Evolutionary conservation across 2,888 invertebrate genomes (phyloP), one percentile per base, ranked within the genome.

Genomic region (Copidosoma aretas): DNA sequence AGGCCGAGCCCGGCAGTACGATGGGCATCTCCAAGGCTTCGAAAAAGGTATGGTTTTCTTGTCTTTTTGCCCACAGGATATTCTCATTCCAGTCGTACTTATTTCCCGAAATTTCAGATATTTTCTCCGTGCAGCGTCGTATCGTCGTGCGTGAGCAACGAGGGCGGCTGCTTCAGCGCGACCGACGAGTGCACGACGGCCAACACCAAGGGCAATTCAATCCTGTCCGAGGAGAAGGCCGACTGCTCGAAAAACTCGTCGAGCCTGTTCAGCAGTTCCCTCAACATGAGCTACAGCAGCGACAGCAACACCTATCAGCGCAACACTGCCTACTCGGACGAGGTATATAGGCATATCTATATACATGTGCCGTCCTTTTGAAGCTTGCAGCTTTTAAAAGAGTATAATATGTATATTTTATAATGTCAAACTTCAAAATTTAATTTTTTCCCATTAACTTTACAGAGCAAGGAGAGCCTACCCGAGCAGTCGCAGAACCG

Each of bases 21-120:
- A 76, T 76, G 86, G 87, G 87, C 4, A 83, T 87, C 77, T 88
- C 89, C 25, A 88, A 89, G 75, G 85, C 86, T 66, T 88, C 88
- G 1, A 88, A 88, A 76, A 88, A 88, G 79, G 87, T 82, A 60
- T 58, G 25, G 24, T 17, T 64, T 67, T 10, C 51, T 51, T 51
- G 51, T 51, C 12, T 64, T 25, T 60, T 61, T 54, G n/a, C 41
- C 43, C 12, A 46, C 59, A 15, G 39, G 39, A 51, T 17, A 53
- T 53, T 53, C 22, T 32, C 39, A 10, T 57, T 17, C 32, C 52
- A 32, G 10, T 41, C 4, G n/a, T 1, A 39, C 32, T 12, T 49
- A 61, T 65, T 68, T 60, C 60, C 46, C 24, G 15, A 22, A 58
- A 58, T 62, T 21, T 21, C 59, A 81, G 81, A 75, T 78, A 58